phyloP scores from a whole-genome alignment of 2,888 invertebrate genomes.

The Drosophila putrida region DNA sequence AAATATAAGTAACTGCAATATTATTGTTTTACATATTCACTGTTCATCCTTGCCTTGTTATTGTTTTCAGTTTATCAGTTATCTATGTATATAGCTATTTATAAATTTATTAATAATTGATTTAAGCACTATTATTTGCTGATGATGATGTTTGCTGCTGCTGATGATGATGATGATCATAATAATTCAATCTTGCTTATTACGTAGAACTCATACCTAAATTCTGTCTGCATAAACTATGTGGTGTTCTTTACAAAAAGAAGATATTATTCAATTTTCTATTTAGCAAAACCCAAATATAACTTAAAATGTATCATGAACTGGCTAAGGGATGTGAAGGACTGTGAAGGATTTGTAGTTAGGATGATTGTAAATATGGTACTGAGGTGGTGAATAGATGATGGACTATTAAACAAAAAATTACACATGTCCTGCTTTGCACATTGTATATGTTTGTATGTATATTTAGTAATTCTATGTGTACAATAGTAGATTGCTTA shows the following conservation, averaged over 20 bases:
- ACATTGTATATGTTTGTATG: not conserved
- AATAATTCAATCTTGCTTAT: slow-evolving; percentile 42
- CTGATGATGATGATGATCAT: no score
- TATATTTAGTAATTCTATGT: slow-evolving; percentile 17
- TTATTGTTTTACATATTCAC: slow-evolving; percentile 74
- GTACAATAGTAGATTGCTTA: slow-evolving; percentile 30
- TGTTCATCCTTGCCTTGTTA: slow-evolving; percentile 64
- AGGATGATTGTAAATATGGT: not conserved
- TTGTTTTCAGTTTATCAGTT: slow-evolving; percentile 58
- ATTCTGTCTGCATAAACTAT: slow-evolving; percentile 44
- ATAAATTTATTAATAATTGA: slow-evolving; percentile 69
- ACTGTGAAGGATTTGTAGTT: no score
- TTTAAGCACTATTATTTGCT: slow-evolving; percentile 65
- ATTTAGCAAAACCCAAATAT: slow-evolving; percentile 51
- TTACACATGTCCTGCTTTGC: slow-evolving; percentile 57
- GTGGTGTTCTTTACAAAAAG: slow-evolving; percentile 34
- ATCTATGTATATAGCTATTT: slow-evolving; percentile 47
- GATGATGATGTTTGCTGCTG: slow-evolving; percentile 1
- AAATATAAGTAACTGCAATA: slow-evolving; percentile 61
- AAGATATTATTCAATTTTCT: slow-evolving; percentile 45
- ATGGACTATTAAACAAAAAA: slow-evolving; percentile 27
- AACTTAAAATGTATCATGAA: slow-evolving; percentile 42
- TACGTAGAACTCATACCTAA: slow-evolving; percentile 24
- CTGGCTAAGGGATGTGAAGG: slow-evolving; percentile 8
- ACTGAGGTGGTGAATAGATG: not conserved